Percentiles rank a stretch among this genome's conserved stretches.
These are phyloP conservation scores for Hyppa rectilinea DNA, from an alignment of 2,888 invertebrate species.

Conservation along the genomic window DNA sequence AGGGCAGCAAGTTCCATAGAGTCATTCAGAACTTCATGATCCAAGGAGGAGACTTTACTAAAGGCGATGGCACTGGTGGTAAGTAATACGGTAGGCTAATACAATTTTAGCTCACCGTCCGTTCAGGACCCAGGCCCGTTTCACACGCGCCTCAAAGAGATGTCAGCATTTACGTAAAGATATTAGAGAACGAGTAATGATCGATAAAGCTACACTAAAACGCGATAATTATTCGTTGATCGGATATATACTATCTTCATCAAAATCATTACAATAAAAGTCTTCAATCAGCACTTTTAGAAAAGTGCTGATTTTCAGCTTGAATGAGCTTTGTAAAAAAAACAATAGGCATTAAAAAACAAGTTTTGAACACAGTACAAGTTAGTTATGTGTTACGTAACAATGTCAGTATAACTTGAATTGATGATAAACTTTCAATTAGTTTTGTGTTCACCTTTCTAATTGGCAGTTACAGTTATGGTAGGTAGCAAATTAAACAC, in stretches of 20 bases:
- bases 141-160: too few species aligned
- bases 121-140: too few species aligned
- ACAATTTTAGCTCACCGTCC: too few species aligned
- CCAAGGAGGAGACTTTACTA: slow-evolving; percentile 98
- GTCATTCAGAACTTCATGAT: slow-evolving; percentile 98
- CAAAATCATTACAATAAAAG: too few species aligned
- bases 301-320: too few species aligned
- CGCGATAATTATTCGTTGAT: too few species aligned
- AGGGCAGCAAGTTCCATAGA: slow-evolving; percentile 97
- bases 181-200: too few species aligned
- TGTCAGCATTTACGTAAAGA: too few species aligned
- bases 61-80: slow-evolving; percentile 98
- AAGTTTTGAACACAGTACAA: slow-evolving; percentile 9
- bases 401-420: slow-evolving; percentile 28
- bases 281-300: too few species aligned
- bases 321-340: neutral
- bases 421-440: slow-evolving; percentile 46
- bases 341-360: slow-evolving; percentile 10
- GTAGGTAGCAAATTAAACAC: slow-evolving; percentile 24
- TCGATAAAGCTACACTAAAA: too few species aligned
- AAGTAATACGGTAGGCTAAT: slow-evolving; percentile 61
- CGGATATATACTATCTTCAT: too few species aligned
- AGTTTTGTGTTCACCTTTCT: slow-evolving; percentile 38
- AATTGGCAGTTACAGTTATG: slow-evolving; percentile 43
- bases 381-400: slow-evolving; percentile 7